A percentile compares a stretch with the other conserved stretches of the same genome.
phyloP scores from a whole-genome alignment of 2,888 invertebrate genomes.

The Ochropleura plecta region DNA sequence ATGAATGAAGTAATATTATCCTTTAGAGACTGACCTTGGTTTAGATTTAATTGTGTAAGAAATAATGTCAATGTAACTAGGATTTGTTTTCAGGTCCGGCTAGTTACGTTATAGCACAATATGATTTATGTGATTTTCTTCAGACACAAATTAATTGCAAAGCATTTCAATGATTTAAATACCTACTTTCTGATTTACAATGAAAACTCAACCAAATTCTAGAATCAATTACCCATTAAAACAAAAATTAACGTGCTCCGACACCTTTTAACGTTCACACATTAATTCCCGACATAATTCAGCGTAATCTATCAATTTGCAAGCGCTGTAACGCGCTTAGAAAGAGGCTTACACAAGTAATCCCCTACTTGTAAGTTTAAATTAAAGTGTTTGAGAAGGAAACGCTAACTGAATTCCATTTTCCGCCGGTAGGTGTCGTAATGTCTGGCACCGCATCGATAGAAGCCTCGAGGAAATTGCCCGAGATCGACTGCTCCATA shows the following conservation, averaged over 20 bases:
- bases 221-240: constrained; percentile 7
- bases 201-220: background rate
- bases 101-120: background rate
- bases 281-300: constrained; percentile 29
- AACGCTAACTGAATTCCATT: constrained; percentile 60
- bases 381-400: constrained; percentile 60
- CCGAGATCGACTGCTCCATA: constrained; percentile 46
- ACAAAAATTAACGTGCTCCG: constrained; percentile 3
- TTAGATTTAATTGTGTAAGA: background rate
- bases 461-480: constrained; percentile 56
- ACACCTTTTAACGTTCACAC: constrained; percentile 6
- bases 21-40: background rate
- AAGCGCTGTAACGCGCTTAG: constrained; percentile 30
- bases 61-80: constrained; percentile 1
- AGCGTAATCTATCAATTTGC: constrained; percentile 58
- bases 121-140: background rate
- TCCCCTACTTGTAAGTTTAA: constrained; percentile 56
- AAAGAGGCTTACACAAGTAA: constrained; percentile 55
- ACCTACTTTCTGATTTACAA: background rate
- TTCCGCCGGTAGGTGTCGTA: constrained; percentile 52
- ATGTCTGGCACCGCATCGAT: constrained; percentile 56
- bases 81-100: background rate
- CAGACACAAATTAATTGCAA: background rate
- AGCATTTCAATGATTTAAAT: background rate
- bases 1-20: background rate